Evolutionary conservation across 2,888 invertebrate species (phyloP), one percentile per base, ranked within the genome.

Genomic region (Podabrus alpinus): DNA sequence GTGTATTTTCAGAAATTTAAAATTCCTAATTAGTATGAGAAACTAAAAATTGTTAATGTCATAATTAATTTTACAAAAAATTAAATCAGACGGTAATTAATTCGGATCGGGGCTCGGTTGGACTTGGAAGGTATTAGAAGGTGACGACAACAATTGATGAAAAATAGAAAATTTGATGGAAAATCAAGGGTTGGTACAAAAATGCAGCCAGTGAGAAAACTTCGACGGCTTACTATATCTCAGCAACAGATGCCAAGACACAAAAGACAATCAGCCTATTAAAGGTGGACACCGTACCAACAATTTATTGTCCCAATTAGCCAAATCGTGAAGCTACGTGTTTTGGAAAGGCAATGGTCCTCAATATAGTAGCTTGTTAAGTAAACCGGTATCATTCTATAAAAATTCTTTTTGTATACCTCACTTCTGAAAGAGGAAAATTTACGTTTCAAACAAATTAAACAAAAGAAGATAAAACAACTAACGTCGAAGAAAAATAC

Each of bases 301-400:
- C 88, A 88, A 89, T 89, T 89, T 89, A 89, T 89, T 88, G 88
- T 88, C 85, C 88, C 88, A 89, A 89, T 89, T 89, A 89, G 89
- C 87, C 86, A 87, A 88, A 88, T 88, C 87, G 87, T 85, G 86
- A 86, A 86, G 87, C 87, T 87, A 87, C 87, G 87, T 87, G 88
- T 87, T 86, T 86, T 84, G 87, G 86, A 86, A 86, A 86, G 85
- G 83, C 86, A 87, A 87, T 86, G 86, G 85, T 84, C 85, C 85
- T 79, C 81, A 71, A 76, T 79, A 77, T 79, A 77, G 75, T 74
- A 74, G 73, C 83, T 84, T 82, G 82, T 83, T 83, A 82, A 82
- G 81, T 82, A 80, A 82, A 82, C 80, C 78, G 76, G 77, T 78
- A 78, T 72, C 75, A 71, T 77, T 59, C 24, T 72, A 67, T 66